These are phyloP conservation scores for Enoplosus armatus DNA, from an alignment of 2,797 vertebrate species.

Conservation along the genomic window DNA sequence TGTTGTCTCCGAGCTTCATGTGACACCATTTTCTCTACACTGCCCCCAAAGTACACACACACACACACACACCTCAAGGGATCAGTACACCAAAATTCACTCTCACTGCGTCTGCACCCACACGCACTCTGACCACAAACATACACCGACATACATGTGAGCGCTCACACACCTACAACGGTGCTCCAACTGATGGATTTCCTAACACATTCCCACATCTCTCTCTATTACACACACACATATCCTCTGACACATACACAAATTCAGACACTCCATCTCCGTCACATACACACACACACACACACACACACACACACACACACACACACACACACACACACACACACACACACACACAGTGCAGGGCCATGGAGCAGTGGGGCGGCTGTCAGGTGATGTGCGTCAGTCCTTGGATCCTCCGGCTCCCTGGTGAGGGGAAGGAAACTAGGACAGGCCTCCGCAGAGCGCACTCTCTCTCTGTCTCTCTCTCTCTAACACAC, in stretches of 20 bases:
- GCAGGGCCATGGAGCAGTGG: slow-evolving; percentile 78
- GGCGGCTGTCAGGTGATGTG: slow-evolving; percentile 89
- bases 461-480: slow-evolving; percentile 77
- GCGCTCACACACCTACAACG: slow-evolving; percentile 33
- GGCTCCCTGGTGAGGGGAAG: slow-evolving; percentile 85
- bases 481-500: slow-evolving; percentile 58
- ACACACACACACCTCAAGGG: slow-evolving; percentile 40
- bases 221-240: slow-evolving; percentile 41
- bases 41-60: slow-evolving; percentile 38
- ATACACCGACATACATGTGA: slow-evolving; percentile 16
- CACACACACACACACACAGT: slow-evolving; percentile 55
- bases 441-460: slow-evolving; percentile 89
- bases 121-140: slow-evolving; percentile 29
- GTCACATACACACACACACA: slow-evolving; percentile 38
- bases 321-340: slow-evolving; percentile 34
- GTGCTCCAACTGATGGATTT: slow-evolving; percentile 66
- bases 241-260: slow-evolving; percentile 57
- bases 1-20: slow-evolving; percentile 62
- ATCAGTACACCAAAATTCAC: slow-evolving; percentile 60
- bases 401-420: slow-evolving; percentile 87
- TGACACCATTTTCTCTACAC: slow-evolving; percentile 69
- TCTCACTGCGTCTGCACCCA: slow-evolving; percentile 10
- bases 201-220: slow-evolving; percentile 57
- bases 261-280: slow-evolving; percentile 66
- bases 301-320: slow-evolving; percentile 37